Base-by-base conservation (phyloP, 2,797 vertebrate species). In the Hoplostethus mediterraneus region DNA sequence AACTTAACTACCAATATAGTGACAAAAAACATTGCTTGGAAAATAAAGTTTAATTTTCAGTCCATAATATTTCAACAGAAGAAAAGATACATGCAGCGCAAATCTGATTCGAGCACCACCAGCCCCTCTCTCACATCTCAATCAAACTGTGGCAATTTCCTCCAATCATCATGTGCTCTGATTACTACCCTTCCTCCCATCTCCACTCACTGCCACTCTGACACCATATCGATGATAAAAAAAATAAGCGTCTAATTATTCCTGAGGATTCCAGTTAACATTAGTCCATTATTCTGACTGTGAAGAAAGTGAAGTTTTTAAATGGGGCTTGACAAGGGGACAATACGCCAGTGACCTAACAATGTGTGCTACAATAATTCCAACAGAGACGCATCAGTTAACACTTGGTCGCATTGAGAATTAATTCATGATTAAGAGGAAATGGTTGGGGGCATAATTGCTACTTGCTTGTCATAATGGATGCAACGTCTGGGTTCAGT, bases 161-260 rank as follows among this genome's bases (percentile, higher is more conserved):
- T 28, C 25, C 25, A 30, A 45, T 42, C 57, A 14, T 45, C 30
- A 16, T 30, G 17, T 21, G 14, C 30, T 49, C 10, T 12, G 4
- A 52, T 33, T 53, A 8, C 33, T 40, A 21, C 57, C 25, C 2
- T 40, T 3, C 47, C 58, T 73, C 21, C 60, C 49, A 44, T 72
- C 54, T 71, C 16, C 28, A 4, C n/a, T 52, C 16, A 62, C 36
- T 60, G 17, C 0, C 67, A 16, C 28, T 55, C 33, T 57, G 45
- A 76, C 49, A 53, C 45, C 0, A 3, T 28, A 81, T 36, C 44
- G 8, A 44, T 44, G 42, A 4, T 44, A 21, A 21, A 21, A 21
- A 21, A 42, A 42, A 42, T 42, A 5, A 69, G 36, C 28, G 54
- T 56, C 31, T 78, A 79, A 83, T 25, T 66, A 36, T 71, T 4